Percentiles rank a stretch among this genome's conserved stretches.
Conservation (phyloP, 1,140 invertebrate genomes). For the Adoxophyes honmai region DNA sequence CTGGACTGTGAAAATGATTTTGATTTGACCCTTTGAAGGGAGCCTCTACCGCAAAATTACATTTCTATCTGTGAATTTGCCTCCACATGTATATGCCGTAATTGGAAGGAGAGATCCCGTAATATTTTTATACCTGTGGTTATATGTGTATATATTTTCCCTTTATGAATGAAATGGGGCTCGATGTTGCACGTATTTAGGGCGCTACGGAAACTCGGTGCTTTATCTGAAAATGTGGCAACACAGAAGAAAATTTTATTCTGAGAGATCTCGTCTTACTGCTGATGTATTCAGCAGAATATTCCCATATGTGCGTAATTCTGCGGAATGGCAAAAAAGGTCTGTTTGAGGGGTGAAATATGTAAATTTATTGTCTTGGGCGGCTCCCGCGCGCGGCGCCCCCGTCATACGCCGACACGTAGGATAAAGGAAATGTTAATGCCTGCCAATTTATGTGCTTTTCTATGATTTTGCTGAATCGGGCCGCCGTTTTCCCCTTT, state of each 20-base stretch:
- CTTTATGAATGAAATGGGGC: slow-evolving; percentile 15
- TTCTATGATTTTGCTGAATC: slow-evolving; percentile 76
- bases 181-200: slow-evolving; percentile 26
- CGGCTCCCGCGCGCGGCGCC: slow-evolving; percentile 53
- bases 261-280: slow-evolving; percentile 68
- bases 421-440: slow-evolving; percentile 77
- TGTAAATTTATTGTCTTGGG: slow-evolving; percentile 77
- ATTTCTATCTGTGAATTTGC: slow-evolving; percentile 60
- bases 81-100: slow-evolving; percentile 31
- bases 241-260: slow-evolving; percentile 73
- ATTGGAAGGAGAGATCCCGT: slow-evolving; percentile 23
- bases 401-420: slow-evolving; percentile 75
- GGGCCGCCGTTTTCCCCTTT: slow-evolving; percentile 60
- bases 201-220: slow-evolving; percentile 31
- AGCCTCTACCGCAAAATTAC: slow-evolving; percentile 68
- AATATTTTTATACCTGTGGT: slow-evolving; percentile 3
- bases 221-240: slow-evolving; percentile 60
- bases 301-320: slow-evolving; percentile 77
- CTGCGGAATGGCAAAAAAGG: slow-evolving; percentile 76
- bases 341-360: slow-evolving; percentile 77
- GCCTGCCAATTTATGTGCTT: slow-evolving; percentile 74
- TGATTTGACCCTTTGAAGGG: slow-evolving; percentile 74
- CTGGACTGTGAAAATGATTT: slow-evolving; percentile 76
- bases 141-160: slow-evolving; percentile 19
- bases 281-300: slow-evolving; percentile 75